These are phyloP conservation scores for Peribatodes rhomboidaria DNA, from an alignment of 2,888 invertebrate species.

Conservation along the genomic window DNA sequence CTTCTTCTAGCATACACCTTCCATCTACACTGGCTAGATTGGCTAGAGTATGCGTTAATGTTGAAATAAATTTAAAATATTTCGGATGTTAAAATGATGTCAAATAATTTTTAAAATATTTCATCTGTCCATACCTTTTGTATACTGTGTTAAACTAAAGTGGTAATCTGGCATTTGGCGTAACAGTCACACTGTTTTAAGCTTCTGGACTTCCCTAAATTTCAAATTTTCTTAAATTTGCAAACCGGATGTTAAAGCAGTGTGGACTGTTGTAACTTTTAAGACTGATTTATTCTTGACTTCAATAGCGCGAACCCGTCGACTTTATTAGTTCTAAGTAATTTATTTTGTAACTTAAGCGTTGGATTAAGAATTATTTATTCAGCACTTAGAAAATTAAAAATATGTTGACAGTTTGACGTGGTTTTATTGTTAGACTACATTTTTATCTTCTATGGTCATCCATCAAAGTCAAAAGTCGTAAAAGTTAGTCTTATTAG, in stretches of 20 bases:
- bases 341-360: slow-evolving; percentile 74
- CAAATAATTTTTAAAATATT: no score
- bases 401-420: slow-evolving; percentile 45
- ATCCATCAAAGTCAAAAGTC: background rate
- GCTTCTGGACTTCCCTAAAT: slow-evolving; percentile 63
- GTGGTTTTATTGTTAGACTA: background rate
- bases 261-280: slow-evolving; percentile 59
- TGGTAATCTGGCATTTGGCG: slow-evolving; percentile 85
- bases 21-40: background rate
- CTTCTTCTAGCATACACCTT: no score
- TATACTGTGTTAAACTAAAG: slow-evolving; percentile 47
- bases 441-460: background rate
- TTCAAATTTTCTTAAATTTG: slow-evolving; percentile 53
- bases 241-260: slow-evolving; percentile 69
- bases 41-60: background rate
- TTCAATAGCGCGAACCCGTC: slow-evolving; percentile 82
- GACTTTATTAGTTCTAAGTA: slow-evolving; percentile 76
- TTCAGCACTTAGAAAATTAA: slow-evolving; percentile 78
- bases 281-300: slow-evolving; percentile 73
- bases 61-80: no score
- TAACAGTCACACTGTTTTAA: slow-evolving; percentile 73
- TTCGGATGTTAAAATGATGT: no score
- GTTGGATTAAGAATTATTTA: slow-evolving; percentile 76
- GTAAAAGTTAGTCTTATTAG: no score
- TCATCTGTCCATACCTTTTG: slow-evolving; percentile 42